Base-by-base conservation (phyloP, 2,888 invertebrate genomes). In the Bellardia bayeri region DNA sequence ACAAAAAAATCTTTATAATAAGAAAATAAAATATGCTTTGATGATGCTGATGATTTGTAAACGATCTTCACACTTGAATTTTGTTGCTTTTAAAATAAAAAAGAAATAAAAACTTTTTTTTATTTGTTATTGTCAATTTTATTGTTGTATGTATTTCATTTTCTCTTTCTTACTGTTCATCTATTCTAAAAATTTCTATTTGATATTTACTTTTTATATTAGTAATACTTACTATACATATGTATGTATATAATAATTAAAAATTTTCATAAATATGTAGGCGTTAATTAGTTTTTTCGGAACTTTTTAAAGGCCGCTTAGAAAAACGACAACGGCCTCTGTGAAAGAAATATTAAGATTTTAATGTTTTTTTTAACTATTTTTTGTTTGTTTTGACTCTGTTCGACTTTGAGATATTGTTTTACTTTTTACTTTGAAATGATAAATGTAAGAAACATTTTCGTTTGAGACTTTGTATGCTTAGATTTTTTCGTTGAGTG, bases 251-350 rank as follows among this genome's bases (percentile, higher is more conserved):
- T 49, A 40, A 23, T 66, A 72, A 79, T 79, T 84, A 51, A 84
- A 84, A 66, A 37, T 56, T 6, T 49, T 49, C 13, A 49, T 33
- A 71, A 58, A 58, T 61, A 30, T 61, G 82, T 87, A 23, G 85
- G 86, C 75, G 88, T 82, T 87, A 86, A 82, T 85, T 86, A 66
- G 75, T 80, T 75, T 88, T 89, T 87, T 89, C 89, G 89, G 78
- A 66, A 56, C 72, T 86, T 6, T 71, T 66, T 83, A 76, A 51
- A 30, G 23, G 51, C 49, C 82, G 82, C 51, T 68, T 82, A 23
- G 23, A 23, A 23, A 23, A 23, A 23, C 23, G 23, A 23, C 23
- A 23, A 23, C 23, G 1, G 23, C 23, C 23, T 23, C 1, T 23
- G 23, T n/a, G n/a, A 37, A 54, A 51, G 58, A 30, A 40, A 51